These are phyloP conservation scores for Petromus typicus DNA, from an alignment of 2,113 vertebrate species.

Conservation along the genomic window DNA sequence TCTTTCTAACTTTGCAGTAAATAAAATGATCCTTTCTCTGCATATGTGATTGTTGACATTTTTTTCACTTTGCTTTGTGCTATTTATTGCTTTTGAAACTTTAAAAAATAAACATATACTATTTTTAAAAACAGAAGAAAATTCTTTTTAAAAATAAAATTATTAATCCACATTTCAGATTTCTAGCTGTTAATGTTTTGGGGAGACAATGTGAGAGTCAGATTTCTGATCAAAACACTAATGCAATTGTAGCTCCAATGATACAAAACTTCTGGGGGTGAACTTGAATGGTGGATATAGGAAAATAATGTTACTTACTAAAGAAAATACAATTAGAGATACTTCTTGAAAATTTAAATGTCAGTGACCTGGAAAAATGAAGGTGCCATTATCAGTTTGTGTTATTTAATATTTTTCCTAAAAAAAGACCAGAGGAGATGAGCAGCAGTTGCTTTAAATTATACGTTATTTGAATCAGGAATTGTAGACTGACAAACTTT, in stretches of 20 bases:
- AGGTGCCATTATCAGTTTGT: background rate
- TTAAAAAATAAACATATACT: background rate
- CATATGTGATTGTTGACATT: background rate
- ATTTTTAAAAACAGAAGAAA: constrained; percentile 19
- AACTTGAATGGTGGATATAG: background rate
- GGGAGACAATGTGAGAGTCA: background rate
- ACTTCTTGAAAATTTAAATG: constrained; percentile 48
- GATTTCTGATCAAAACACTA: background rate
- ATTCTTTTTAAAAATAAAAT: background rate
- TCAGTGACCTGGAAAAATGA: constrained; percentile 33
- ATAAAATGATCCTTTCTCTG: constrained; percentile 5
- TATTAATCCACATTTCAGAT: background rate
- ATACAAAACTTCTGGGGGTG: background rate
- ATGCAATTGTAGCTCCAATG: background rate
- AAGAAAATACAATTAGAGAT: constrained; percentile 40
- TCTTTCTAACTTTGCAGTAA: background rate
- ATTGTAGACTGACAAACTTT: constrained; percentile 60
- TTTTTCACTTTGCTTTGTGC: constrained; percentile 11
- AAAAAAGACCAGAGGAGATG: constrained; percentile 5
- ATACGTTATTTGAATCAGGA: constrained; percentile 47
- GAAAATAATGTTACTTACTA: constrained; percentile 41
- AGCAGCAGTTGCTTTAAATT: constrained; percentile 69
- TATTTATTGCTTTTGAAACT: constrained; percentile 17
- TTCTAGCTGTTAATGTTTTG: constrained; percentile 16
- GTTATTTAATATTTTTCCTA: constrained; percentile 65